These are phyloP conservation scores for Cryptomyrus ogoouensis DNA, from an alignment of 2,113 vertebrate species.

Conservation along the genomic window DNA sequence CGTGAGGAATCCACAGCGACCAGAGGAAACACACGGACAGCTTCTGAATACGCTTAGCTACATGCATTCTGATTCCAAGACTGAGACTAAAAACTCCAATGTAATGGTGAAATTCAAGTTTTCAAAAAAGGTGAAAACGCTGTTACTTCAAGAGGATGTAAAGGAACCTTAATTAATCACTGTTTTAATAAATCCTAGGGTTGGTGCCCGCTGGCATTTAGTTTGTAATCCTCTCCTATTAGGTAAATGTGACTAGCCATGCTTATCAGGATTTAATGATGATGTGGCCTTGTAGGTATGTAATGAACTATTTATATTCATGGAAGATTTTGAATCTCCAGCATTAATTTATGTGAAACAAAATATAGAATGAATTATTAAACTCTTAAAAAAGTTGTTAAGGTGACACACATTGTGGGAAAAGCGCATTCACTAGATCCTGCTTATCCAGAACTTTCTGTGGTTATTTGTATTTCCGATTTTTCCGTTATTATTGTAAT, in stretches of 20 bases:
- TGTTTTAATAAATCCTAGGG: conserved; percentile 14
- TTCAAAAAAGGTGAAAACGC: neutral
- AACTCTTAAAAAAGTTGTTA: conserved; percentile 4
- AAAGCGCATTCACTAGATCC: neutral
- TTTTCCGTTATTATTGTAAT: neutral
- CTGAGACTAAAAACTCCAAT: neutral
- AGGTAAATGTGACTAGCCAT: conserved; percentile 14
- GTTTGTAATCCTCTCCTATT: conserved; percentile 18
- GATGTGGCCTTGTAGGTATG: neutral
- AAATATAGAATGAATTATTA: neutral
- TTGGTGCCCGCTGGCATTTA: conserved; percentile 6
- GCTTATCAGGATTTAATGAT: conserved; percentile 15
- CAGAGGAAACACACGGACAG: neutral
- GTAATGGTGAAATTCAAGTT: neutral
- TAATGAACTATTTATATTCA: conserved; percentile 9
- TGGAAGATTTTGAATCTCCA: neutral
- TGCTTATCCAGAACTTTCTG: neutral
- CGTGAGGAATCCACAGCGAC: neutral
- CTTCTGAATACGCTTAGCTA: neutral
- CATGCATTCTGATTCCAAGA: neutral
- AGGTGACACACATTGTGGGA: neutral
- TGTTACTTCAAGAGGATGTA: neutral
- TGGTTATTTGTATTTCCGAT: neutral
- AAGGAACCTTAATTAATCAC: conserved; percentile 16
- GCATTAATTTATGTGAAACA: conserved; percentile 12